Evolutionary conservation across 2,888 invertebrate genomes (phyloP).

Genomic region (Eudasyphora cyanicolor): DNA sequence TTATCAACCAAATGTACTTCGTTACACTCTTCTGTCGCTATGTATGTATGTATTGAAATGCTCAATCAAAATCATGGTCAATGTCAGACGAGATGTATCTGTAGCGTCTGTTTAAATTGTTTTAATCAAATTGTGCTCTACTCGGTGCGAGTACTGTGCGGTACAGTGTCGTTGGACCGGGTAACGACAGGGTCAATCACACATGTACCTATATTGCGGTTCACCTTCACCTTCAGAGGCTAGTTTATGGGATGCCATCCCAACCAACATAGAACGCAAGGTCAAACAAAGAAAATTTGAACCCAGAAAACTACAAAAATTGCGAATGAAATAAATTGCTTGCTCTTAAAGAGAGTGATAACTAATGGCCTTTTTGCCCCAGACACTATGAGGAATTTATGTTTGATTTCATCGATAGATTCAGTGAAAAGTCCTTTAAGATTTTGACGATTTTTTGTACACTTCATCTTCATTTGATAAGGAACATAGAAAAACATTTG

Average conservation of each 20-base stretch:
- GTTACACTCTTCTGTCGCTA: no score
- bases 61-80: constrained; percentile 55
- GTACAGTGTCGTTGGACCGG: constrained; percentile 18
- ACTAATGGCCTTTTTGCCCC: no score
- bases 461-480: no score
- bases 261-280: no score
- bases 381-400: no score
- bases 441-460: no score
- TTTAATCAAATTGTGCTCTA: constrained; percentile 5
- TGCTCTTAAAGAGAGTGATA: no score
- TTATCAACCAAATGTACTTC: no score
- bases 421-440: no score
- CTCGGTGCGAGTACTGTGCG: background rate
- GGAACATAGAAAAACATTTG: no score
- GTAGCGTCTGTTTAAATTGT: background rate
- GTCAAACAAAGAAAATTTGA: background rate
- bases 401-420: no score
- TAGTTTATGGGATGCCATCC: background rate
- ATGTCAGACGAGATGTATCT: constrained; percentile 39
- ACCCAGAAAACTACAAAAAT: background rate
- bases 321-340: background rate
- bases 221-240: background rate
- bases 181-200: background rate
- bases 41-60: background rate
- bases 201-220: background rate